Evolutionary conservation across 2,797 vertebrate genomes (phyloP).

Genomic region (Setipinna tenuifilis): DNA sequence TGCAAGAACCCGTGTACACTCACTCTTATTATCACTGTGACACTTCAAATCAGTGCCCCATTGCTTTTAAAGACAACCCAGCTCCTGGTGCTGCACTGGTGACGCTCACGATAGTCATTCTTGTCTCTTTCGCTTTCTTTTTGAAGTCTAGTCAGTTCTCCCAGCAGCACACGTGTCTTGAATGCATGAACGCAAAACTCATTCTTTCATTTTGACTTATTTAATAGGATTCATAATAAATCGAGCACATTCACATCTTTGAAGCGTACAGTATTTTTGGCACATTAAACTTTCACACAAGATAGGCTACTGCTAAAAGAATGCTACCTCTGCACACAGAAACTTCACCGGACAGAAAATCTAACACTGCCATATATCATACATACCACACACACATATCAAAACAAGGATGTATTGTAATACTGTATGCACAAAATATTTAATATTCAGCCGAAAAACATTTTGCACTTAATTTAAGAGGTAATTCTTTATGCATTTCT

Average conservation of each 20-base stretch:
- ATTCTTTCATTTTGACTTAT: constrained; percentile 66
- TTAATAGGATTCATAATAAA: constrained; percentile 94
- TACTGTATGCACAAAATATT: constrained; percentile 64
- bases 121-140: constrained; percentile 15
- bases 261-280: constrained; percentile 99
- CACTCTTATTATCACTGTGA: not conserved
- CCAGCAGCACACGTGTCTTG: not conserved
- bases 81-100: not conserved
- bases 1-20: not conserved
- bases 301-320: constrained; percentile 90
- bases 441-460: constrained; percentile 81
- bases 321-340: constrained; percentile 83
- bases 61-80: not conserved
- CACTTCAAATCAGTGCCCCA: not conserved
- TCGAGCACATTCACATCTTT: constrained; percentile 95
- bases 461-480: constrained; percentile 86
- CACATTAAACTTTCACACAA: constrained; percentile 97
- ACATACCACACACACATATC: constrained; percentile 61
- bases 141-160: not conserved
- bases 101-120: not conserved
- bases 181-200: not conserved
- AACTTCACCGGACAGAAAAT: constrained; percentile 89
- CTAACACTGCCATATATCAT: constrained; percentile 50
- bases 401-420: constrained; percentile 58
- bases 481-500: constrained; percentile 73